Evolutionary conservation across 2,797 vertebrate genomes (phyloP).

Genomic region (Sebastes ruberrimus): DNA sequence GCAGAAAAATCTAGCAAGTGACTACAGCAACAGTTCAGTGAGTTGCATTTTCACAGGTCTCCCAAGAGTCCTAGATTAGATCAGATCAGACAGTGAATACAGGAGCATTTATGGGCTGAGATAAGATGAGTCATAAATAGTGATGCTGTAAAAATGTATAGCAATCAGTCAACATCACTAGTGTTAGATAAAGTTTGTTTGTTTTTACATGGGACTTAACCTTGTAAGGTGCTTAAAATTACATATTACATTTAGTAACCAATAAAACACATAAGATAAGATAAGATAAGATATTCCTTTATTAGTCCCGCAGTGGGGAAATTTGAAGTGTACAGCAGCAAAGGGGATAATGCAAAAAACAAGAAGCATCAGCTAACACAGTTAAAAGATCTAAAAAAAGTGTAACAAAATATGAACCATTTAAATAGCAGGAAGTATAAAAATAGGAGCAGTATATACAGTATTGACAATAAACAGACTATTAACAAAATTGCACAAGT

Average conservation of each 20-base stretch:
- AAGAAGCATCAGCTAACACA: too few relatives aligned
- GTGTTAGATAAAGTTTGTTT: background rate
- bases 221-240: background rate
- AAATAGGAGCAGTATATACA: too few relatives aligned
- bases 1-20: background rate
- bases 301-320: too few relatives aligned
- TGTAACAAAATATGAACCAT: too few relatives aligned
- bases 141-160: background rate
- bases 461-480: too few relatives aligned
- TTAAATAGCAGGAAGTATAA: too few relatives aligned
- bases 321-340: too few relatives aligned
- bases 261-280: background rate
- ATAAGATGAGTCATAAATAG: constrained; percentile 37
- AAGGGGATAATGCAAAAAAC: too few relatives aligned
- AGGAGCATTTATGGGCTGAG: constrained; percentile 8
- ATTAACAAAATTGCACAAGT: too few relatives aligned
- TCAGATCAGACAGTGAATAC: constrained; percentile 16
- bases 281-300: too few relatives aligned
- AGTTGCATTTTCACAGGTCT: background rate
- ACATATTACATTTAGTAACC: background rate
- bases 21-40: background rate
- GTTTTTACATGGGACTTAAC: background rate
- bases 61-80: background rate
- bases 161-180: background rate
- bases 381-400: too few relatives aligned